phyloP scores from a whole-genome alignment of 2,797 vertebrate species.

The Smutsia gigantea region DNA sequence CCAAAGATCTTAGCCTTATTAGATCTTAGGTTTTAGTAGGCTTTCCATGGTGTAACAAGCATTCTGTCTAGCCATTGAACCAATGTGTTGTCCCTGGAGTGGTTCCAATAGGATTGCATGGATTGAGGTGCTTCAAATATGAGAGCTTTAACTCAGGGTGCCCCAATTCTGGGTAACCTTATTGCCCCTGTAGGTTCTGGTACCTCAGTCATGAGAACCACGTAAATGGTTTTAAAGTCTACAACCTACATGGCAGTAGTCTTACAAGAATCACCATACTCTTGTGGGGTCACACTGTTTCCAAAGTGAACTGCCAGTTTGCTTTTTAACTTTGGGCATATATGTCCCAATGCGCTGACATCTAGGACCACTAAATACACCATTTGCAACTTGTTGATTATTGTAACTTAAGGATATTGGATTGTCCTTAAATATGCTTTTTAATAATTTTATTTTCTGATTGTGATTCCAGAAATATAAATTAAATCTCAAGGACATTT shows the following conservation, averaged over 20 bases:
- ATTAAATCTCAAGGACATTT: conserved; percentile 13
- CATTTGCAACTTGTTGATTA: conserved; percentile 17
- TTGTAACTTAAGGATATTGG: neutral
- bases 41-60: neutral
- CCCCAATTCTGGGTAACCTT: neutral
- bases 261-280: neutral
- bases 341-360: neutral
- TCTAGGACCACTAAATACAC: neutral
- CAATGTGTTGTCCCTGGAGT: neutral
- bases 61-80: neutral
- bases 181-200: neutral
- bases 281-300: neutral
- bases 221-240: neutral
- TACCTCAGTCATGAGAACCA: neutral
- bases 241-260: neutral
- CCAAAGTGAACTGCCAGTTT: neutral
- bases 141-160: neutral
- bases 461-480: neutral
- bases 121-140: neutral
- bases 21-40: neutral
- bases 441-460: conserved; percentile 26
- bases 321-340: neutral
- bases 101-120: neutral
- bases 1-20: neutral
- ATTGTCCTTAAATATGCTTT: neutral